Conservation (phyloP, 2,888 invertebrate genomes). For the Meganola albula region DNA sequence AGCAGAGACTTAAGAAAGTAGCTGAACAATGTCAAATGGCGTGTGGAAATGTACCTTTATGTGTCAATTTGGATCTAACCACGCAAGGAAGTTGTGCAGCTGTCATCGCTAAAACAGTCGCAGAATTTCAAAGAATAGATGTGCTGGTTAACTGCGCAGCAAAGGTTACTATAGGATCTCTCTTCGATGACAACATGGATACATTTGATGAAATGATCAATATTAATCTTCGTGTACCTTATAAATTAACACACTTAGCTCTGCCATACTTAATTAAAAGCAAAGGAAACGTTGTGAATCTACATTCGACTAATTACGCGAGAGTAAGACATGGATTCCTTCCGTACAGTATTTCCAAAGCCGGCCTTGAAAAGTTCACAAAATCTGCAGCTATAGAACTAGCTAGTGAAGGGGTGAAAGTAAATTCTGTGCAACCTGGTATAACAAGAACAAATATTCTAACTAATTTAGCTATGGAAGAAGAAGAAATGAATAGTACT, state of each 20-base stretch:
- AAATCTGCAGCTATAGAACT: conserved; percentile 41
- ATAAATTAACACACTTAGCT: conserved; percentile 85
- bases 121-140: conserved; percentile 82
- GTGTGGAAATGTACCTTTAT: conserved; percentile 30
- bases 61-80: conserved; percentile 78
- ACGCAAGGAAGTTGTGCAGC: conserved; percentile 79
- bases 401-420: conserved; percentile 35
- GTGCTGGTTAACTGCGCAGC: conserved; percentile 91
- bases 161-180: conserved; percentile 80
- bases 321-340: conserved; percentile 40
- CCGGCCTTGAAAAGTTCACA: conserved; percentile 39
- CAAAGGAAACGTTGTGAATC: conserved; percentile 90
- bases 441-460: conserved; percentile 37
- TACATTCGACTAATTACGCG: conserved; percentile 89
- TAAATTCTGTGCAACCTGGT: conserved; percentile 41
- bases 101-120: conserved; percentile 81
- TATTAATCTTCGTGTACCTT: conserved; percentile 85
- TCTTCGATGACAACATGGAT: conserved; percentile 86
- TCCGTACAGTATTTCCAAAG: conserved; percentile 33
- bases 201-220: conserved; percentile 90
- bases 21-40: conserved; percentile 33
- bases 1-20: conserved; percentile 35
- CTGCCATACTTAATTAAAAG: conserved; percentile 86
- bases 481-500: conserved; percentile 28
- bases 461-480: conserved; percentile 31